A percentile compares a stretch with the other conserved stretches of the same genome.
Conservation (phyloP, 1,140 invertebrate genomes). For the Procambarus clarkii region DNA sequence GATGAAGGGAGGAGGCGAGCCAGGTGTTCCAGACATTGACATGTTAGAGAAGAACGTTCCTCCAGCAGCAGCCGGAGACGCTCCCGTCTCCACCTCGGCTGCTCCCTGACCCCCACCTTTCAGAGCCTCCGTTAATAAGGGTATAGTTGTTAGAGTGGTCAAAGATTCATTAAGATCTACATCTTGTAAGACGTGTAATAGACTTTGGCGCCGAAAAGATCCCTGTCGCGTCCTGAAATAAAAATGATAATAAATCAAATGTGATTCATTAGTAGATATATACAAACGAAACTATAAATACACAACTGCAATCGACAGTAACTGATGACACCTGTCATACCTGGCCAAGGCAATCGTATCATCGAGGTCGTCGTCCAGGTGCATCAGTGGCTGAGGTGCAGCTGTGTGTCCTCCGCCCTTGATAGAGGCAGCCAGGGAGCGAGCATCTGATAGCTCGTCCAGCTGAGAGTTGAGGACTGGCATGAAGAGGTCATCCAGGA, state of each 20-base stretch:
- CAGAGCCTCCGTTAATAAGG: slow-evolving; percentile 46
- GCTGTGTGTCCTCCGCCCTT: slow-evolving; percentile 82
- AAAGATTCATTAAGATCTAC: slow-evolving; percentile 59
- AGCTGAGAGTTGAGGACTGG: slow-evolving; percentile 93
- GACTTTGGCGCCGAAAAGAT: slow-evolving; percentile 63
- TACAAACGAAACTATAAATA: no score
- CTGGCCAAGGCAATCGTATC: slow-evolving; percentile 45
- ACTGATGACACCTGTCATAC: neutral
- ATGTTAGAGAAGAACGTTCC: slow-evolving; percentile 53
- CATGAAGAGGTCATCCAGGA: slow-evolving; percentile 96
- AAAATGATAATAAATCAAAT: neutral
- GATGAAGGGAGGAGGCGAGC: slow-evolving; percentile 65
- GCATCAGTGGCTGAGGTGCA: neutral
- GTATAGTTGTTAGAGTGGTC: slow-evolving; percentile 17
- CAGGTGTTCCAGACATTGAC: slow-evolving; percentile 52
- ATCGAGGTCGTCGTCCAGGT: slow-evolving; percentile 16
- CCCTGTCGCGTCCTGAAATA: slow-evolving; percentile 59
- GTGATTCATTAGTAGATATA: no score
- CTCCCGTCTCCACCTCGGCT: slow-evolving; percentile 67
- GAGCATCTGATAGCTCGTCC: slow-evolving; percentile 93
- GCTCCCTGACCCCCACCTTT: slow-evolving; percentile 70
- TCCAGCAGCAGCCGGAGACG: slow-evolving; percentile 31
- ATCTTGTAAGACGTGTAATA: slow-evolving; percentile 62
- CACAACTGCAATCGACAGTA: no score
- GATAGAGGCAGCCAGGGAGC: slow-evolving; percentile 94